Conservation (phyloP, 2,888 invertebrate species). For the Pristionchus mayeri region DNA sequence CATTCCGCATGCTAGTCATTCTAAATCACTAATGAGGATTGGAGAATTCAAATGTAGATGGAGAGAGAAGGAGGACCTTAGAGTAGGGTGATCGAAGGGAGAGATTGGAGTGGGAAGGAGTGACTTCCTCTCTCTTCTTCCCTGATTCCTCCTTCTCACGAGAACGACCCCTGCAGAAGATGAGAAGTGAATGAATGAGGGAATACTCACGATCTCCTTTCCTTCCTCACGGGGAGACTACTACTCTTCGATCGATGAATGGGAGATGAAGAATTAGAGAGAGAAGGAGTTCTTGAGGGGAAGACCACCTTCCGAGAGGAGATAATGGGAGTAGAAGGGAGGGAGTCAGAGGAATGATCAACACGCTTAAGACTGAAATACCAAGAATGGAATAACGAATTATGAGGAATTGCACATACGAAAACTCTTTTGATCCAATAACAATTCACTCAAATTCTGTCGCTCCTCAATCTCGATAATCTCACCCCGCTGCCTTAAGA, state of each 20-base stretch:
- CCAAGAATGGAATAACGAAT: too few relatives aligned
- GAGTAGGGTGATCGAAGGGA: slow-evolving; percentile 77
- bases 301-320: slow-evolving; percentile 23
- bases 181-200: background rate
- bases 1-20: too few relatives aligned
- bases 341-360: slow-evolving; percentile 58
- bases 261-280: slow-evolving; percentile 53
- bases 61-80: slow-evolving; percentile 71
- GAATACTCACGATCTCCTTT: background rate
- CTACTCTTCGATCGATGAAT: slow-evolving; percentile 33
- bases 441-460: background rate
- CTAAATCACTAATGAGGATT: too few relatives aligned
- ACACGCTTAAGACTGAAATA: background rate
- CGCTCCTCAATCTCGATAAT: background rate
- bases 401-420: too few relatives aligned
- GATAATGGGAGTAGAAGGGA: slow-evolving; percentile 64
- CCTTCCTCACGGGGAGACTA: slow-evolving; percentile 45
- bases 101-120: slow-evolving; percentile 29
- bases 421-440: too few relatives aligned
- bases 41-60: too few relatives aligned
- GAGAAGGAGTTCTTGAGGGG: slow-evolving; percentile 50
- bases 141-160: slow-evolving; percentile 50
- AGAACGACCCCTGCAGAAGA: slow-evolving; percentile 31
- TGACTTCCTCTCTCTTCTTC: slow-evolving; percentile 68
- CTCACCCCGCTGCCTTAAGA: slow-evolving; percentile 43